phyloP scores from a whole-genome alignment of 2,797 vertebrate genomes.

The Smutsia temminckii region DNA sequence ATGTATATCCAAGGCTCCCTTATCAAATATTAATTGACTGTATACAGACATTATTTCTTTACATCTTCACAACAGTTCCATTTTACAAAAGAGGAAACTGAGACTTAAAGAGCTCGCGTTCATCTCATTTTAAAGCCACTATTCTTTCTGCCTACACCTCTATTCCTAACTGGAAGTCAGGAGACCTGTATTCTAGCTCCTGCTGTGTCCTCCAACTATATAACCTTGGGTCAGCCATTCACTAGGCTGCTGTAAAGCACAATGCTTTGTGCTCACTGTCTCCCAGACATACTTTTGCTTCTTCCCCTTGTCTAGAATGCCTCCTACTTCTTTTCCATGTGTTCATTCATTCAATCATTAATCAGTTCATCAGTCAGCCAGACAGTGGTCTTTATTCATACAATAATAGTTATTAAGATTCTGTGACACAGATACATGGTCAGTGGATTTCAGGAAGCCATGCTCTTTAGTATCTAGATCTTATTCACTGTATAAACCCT shows the following conservation, averaged over 20 bases:
- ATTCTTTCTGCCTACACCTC: neutral
- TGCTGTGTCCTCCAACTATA: neutral
- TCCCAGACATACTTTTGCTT: neutral
- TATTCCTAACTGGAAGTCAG: neutral
- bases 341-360: neutral
- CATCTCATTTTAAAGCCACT: neutral
- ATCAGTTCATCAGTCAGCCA: neutral
- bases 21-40: too few species aligned
- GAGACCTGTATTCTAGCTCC: neutral
- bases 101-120: neutral
- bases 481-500: neutral
- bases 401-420: neutral
- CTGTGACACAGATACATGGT: neutral
- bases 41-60: neutral
- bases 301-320: neutral
- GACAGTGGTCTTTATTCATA: neutral
- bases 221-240: neutral
- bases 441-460: neutral
- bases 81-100: too few species aligned
- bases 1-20: too few species aligned
- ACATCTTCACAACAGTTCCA: too few species aligned
- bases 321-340: neutral
- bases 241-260: neutral
- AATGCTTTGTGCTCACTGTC: neutral
- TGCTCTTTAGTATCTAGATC: neutral